Conservation (phyloP, 2,797 vertebrate genomes). For the Paguma larvata region DNA sequence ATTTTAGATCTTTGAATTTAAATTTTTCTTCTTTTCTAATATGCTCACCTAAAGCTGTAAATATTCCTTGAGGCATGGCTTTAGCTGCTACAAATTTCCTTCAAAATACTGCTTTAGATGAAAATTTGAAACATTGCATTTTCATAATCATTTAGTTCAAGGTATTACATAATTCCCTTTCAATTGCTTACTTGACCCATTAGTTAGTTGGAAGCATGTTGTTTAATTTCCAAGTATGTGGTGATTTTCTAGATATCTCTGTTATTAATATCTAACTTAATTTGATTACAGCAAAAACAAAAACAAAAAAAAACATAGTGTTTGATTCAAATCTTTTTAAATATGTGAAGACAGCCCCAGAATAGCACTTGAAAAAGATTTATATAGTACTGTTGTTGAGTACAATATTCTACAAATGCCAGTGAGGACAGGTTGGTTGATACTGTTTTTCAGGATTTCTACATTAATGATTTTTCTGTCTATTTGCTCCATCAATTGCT, state of each 20-base stretch:
- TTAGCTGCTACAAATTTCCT: background rate
- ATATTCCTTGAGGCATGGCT: background rate
- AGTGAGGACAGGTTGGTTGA: background rate
- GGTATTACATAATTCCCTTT: background rate
- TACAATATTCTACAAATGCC: background rate
- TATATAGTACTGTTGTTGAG: background rate
- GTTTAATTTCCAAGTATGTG: conserved; percentile 29
- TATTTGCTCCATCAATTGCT: background rate
- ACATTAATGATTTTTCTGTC: background rate
- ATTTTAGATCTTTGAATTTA: background rate
- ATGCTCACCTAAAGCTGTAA: background rate
- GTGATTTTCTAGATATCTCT: background rate
- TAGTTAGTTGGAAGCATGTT: background rate
- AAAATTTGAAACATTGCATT: background rate
- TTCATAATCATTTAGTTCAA: background rate
- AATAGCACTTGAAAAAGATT: background rate
- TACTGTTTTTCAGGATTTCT: background rate
- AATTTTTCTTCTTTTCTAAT: conserved; percentile 17
- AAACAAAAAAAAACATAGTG: background rate
- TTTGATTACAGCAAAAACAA: background rate
- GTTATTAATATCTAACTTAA: conserved; percentile 40
- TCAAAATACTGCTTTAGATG: background rate
- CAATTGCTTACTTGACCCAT: background rate
- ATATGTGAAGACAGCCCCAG: background rate
- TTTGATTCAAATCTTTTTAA: conserved; percentile 10